Base-by-base conservation (phyloP, 2,888 invertebrate genomes). In the Seira ritae region DNA sequence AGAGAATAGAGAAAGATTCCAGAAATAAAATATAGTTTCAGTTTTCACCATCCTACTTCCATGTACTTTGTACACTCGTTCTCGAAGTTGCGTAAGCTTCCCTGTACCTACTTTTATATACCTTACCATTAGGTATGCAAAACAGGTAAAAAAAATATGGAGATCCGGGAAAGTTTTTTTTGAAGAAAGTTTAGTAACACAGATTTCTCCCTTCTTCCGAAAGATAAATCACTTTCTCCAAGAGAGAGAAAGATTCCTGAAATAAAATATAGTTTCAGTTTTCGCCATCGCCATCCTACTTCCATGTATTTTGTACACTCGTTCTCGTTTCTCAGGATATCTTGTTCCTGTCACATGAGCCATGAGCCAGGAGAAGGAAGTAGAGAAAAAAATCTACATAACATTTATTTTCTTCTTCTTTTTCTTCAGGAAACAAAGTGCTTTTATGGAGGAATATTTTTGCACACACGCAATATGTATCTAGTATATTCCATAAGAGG, bases 221-320 rank as follows among this genome's bases (percentile, higher is more conserved):
- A 17, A 69, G 69, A 69, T 69, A 69, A 69, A 69, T 69, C 69
- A 69, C 69, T 69, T 69, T 42, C 42, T 42, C 42, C 66, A 37
- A n/a, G 68, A 68, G 19, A 66, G n/a, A n/a, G n/a, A n/a, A n/a
- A n/a, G n/a, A 42, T 42, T 42, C 42, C 42, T 42, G 6, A 4
- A 42, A 42, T 42, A n/a, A 42, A 42, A 42, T 42, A 42, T 42
- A 42, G 4, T 42, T 42, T 42, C 42, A n/a, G n/a, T 42, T 42
- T 12, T n/a, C n/a, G n/a, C n/a, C n/a, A n/a, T 42, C 42, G 4
- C 42, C 42, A 66, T 19, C 4, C 66, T 22, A 17, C 8, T 22
- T 66, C 20, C 22, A 22, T 2, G n/a, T 20, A 22, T 22, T 19
- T 19, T 66, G 62, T 22, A 66, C 17, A 62, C 62, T n/a, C n/a